These are phyloP conservation scores for Atta cephalotes DNA, from an alignment of 1,140 invertebrate genomes.

Conservation along the genomic window DNA sequence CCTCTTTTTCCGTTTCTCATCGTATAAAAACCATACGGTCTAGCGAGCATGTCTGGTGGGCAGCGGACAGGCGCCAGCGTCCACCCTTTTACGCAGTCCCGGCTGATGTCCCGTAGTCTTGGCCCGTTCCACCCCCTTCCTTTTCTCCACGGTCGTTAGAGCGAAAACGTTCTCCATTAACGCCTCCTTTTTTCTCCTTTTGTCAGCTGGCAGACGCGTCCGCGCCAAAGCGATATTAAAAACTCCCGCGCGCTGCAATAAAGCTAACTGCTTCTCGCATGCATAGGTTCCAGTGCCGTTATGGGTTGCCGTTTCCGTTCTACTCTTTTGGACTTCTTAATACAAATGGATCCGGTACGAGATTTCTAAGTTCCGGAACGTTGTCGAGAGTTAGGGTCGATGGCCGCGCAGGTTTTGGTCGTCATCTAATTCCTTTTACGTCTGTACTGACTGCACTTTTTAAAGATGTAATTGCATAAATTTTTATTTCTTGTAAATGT, in stretches of 20 bases:
- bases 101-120: constrained; percentile 71
- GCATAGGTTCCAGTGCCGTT: constrained; percentile 67
- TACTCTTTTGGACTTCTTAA: constrained; percentile 52
- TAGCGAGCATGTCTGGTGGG: constrained; percentile 75
- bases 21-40: constrained; percentile 74
- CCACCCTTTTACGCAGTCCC: constrained; percentile 73
- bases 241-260: constrained; percentile 81
- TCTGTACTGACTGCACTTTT: neutral
- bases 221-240: constrained; percentile 84
- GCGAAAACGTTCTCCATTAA: constrained; percentile 84
- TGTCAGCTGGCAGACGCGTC: constrained; percentile 83
- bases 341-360: constrained; percentile 41
- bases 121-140: constrained; percentile 75
- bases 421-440: neutral
- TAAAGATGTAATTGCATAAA: neutral
- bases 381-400: constrained; percentile 34
- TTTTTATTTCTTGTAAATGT: neutral
- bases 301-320: constrained; percentile 56
- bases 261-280: constrained; percentile 82
- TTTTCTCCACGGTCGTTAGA: constrained; percentile 82
- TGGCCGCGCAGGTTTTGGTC: neutral
- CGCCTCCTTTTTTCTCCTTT: constrained; percentile 81
- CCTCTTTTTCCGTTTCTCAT: constrained; percentile 66
- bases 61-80: constrained; percentile 74
- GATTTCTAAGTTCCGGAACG: constrained; percentile 46